Evolutionary conservation across 2,113 vertebrate genomes (phyloP).

Genomic region (Emberiza fucata): DNA sequence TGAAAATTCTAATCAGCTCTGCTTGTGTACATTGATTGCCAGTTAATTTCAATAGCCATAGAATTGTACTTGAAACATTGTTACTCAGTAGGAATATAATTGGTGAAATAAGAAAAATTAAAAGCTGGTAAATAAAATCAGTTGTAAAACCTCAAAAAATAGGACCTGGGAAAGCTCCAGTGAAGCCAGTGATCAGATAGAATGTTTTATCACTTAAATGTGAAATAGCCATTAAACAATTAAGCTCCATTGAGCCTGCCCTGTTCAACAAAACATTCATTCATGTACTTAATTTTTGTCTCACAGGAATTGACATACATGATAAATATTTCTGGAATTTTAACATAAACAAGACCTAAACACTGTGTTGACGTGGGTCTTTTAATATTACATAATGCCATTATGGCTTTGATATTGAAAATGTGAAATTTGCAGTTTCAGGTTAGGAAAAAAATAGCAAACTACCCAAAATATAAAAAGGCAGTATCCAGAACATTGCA

Average conservation of each 20-base stretch:
- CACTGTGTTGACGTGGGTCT: fast-evolving
- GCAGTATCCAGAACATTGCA: not conserved
- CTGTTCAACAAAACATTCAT: not conserved
- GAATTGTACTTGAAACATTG: not conserved
- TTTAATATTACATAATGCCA: not conserved
- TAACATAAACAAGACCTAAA: not conserved
- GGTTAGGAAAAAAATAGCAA: not conserved
- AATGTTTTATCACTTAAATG: not conserved
- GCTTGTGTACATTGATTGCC: not conserved
- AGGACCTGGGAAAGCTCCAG: not conserved
- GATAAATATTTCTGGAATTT: not conserved
- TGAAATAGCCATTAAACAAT: not conserved
- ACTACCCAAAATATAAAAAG: not conserved
- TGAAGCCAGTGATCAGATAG: not conserved
- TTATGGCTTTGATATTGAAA: not conserved
- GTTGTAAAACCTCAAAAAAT: fast-evolving
- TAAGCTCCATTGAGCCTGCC: not conserved
- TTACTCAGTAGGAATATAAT: not conserved
- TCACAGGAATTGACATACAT: not conserved
- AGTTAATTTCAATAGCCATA: not conserved
- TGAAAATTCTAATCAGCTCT: not conserved
- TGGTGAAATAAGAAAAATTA: not conserved
- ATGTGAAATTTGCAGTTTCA: not conserved
- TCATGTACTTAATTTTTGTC: not conserved
- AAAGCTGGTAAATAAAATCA: not conserved